Evolutionary conservation across 2,888 invertebrate genomes (phyloP).

Genomic region (Teleiodes luculella): DNA sequence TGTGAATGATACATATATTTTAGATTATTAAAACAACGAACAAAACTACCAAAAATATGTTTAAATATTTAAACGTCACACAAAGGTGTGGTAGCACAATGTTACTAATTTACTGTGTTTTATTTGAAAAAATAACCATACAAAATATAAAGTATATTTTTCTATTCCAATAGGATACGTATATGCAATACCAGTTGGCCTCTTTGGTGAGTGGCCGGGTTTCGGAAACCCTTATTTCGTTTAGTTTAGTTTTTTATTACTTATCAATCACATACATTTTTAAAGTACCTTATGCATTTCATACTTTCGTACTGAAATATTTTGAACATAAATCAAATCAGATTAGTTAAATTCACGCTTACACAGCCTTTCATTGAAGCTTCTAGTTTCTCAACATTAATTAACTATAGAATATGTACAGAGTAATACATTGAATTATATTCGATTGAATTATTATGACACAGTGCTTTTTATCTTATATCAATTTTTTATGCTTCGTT

Average conservation of each 20-base stretch:
- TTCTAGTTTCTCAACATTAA: conserved; percentile 1
- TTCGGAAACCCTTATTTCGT: conserved; percentile 36
- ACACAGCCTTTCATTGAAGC: conserved; percentile 51
- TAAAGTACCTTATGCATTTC: conserved; percentile 19
- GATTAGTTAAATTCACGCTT: conserved; percentile 44
- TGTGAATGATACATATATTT: no score
- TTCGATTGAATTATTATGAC: not conserved
- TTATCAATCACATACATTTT: conserved; percentile 19
- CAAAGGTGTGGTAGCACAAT: conserved; percentile 35
- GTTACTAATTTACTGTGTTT: conserved; percentile 44
- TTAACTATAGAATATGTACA: no score
- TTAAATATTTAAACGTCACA: not conserved
- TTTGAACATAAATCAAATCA: conserved; percentile 17
- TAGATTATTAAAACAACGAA: no score
- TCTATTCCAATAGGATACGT: conserved; percentile 73
- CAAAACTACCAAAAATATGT: no score
- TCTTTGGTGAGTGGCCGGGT: conserved; percentile 73
- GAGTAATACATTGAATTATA: no score
- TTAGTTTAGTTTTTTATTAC: conserved; percentile 46
- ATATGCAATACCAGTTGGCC: conserved; percentile 76
- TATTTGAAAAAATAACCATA: conserved; percentile 19
- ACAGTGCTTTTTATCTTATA: not conserved
- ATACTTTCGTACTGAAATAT: conserved; percentile 28
- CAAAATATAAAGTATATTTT: conserved; percentile 48
- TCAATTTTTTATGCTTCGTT: conserved; percentile 3